phyloP scores from a whole-genome alignment of 2,113 vertebrate genomes.

The Aspidoscelis tigris region DNA sequence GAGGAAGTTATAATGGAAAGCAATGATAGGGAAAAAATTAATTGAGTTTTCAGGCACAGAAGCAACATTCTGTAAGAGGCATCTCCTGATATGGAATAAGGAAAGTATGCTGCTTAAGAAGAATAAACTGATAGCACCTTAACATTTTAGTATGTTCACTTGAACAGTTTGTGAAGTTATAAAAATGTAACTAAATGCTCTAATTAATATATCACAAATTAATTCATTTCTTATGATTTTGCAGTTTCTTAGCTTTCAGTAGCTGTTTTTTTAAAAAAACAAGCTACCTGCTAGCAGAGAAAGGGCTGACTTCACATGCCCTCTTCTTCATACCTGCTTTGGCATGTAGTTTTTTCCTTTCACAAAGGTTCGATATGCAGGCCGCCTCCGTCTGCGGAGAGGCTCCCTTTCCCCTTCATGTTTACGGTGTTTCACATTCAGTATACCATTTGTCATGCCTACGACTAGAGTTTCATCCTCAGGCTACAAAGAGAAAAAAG shows the following conservation, averaged over 20 bases:
- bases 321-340: conserved; percentile 79
- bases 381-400: conserved; percentile 72
- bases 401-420: conserved; percentile 78
- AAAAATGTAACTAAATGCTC: neutral
- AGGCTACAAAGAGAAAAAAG: conserved; percentile 78
- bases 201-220: neutral
- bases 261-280: neutral
- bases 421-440: conserved; percentile 92
- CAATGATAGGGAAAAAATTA: no score
- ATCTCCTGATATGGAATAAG: no score
- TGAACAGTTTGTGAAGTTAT: no score
- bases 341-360: conserved; percentile 90
- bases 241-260: neutral
- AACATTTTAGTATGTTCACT: no score
- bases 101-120: no score
- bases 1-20: no score
- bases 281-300: neutral
- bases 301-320: neutral
- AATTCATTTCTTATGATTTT: neutral
- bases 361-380: conserved; percentile 86
- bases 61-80: no score
- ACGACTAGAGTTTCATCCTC: conserved; percentile 90
- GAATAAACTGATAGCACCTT: no score
- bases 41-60: no score
- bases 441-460: conserved; percentile 94